Percentiles rank a stretch among this genome's conserved stretches.
These are phyloP conservation scores for Achatina immaculata DNA, from an alignment of 1,140 invertebrate genomes.

Conservation along the genomic window DNA sequence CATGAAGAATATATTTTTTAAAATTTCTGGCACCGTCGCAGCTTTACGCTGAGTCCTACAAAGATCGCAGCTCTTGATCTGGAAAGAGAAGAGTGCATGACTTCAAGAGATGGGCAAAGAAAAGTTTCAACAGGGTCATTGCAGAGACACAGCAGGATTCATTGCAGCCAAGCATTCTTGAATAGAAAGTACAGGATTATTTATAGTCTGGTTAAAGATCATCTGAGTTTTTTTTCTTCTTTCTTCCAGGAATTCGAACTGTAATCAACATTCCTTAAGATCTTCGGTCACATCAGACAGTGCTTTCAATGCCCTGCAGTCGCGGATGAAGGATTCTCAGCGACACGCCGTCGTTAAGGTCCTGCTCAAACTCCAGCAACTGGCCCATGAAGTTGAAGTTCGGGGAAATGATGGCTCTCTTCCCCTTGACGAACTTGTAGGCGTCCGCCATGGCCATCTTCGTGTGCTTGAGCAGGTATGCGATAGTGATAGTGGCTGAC, in stretches of 20 bases:
- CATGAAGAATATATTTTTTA: too few relatives aligned
- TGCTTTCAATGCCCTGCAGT: constrained; percentile 49
- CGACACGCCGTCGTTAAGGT: constrained; percentile 58
- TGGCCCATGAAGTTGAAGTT: constrained; percentile 81
- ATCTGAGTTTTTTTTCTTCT: background rate
- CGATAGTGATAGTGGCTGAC: constrained; percentile 94
- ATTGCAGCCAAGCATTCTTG: background rate
- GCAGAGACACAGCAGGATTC: too few relatives aligned
- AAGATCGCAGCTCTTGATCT: too few relatives aligned
- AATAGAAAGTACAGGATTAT: background rate
- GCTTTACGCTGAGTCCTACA: too few relatives aligned
- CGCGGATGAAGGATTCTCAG: constrained; percentile 50
- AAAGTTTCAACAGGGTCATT: too few relatives aligned
- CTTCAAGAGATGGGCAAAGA: too few relatives aligned
- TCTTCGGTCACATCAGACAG: constrained; percentile 39
- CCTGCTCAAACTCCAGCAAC: constrained; percentile 75
- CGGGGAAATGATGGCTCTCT: constrained; percentile 91
- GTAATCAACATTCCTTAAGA: background rate
- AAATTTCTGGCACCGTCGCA: too few relatives aligned
- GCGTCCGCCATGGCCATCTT: constrained; percentile 89
- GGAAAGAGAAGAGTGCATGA: too few relatives aligned
- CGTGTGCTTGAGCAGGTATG: constrained; percentile 93
- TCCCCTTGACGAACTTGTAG: constrained; percentile 88
- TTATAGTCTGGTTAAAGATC: background rate
- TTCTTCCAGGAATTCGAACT: too few relatives aligned